These are phyloP conservation scores for Rana temporaria DNA, from an alignment of 2,113 vertebrate species.

Conservation along the genomic window DNA sequence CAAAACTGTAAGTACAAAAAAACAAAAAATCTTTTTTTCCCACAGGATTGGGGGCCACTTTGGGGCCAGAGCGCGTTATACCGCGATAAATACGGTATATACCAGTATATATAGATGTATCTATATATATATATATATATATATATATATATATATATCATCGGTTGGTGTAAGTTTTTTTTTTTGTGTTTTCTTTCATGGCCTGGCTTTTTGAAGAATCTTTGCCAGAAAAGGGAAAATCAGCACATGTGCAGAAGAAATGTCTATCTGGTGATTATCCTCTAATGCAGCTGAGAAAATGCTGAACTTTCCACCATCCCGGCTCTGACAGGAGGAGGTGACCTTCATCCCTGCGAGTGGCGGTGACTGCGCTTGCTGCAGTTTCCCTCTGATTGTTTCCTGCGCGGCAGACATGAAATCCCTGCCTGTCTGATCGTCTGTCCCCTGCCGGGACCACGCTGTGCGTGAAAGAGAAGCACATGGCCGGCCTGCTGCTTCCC, in stretches of 20 bases:
- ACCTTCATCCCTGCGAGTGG: constrained; percentile 21
- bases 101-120: no score
- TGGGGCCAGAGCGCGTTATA: no score
- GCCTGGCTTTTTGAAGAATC: no score
- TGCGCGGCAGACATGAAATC: constrained; percentile 25
- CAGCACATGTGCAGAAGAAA: neutral
- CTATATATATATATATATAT: no score
- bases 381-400: constrained; percentile 8
- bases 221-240: no score
- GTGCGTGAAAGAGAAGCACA: constrained; percentile 38
- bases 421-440: constrained; percentile 23
- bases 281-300: constrained; percentile 28
- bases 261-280: neutral
- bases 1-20: no score
- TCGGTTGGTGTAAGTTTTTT: no score
- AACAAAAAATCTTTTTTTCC: no score
- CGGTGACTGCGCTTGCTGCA: constrained; percentile 5
- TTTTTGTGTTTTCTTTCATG: no score
- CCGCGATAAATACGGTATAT: no score
- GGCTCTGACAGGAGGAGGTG: constrained; percentile 1
- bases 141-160: no score
- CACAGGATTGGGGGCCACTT: no score
- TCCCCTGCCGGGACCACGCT: constrained; percentile 26
- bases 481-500: constrained; percentile 25
- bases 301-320: constrained; percentile 11